Conservation (phyloP, 2,113 vertebrate genomes). For the Myotis yumanensis region DNA sequence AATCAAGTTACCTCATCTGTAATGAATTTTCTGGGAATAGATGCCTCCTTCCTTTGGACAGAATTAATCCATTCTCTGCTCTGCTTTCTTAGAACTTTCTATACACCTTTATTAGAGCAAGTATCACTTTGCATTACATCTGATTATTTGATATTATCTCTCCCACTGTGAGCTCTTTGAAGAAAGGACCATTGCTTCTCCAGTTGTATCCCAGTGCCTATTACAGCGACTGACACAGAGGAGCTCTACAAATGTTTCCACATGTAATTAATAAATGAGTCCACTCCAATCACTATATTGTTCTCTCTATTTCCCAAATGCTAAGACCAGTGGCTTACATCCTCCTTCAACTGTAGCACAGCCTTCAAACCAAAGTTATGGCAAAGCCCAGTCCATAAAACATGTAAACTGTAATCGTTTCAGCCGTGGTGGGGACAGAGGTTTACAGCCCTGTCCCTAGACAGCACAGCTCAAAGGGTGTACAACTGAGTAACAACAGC, state of each 20-base stretch:
- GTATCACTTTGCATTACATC: neutral
- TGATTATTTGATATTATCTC: neutral
- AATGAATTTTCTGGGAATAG: slow-evolving; percentile 6
- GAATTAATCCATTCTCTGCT: neutral
- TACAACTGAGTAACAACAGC: neutral
- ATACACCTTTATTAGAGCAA: neutral
- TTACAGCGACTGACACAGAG: neutral
- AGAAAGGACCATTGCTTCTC: neutral
- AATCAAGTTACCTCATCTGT: neutral
- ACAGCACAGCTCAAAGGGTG: neutral
- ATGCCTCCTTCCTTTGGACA: neutral
- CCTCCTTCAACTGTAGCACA: neutral
- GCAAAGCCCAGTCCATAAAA: neutral
- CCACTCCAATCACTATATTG: neutral
- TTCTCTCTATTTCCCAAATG: neutral
- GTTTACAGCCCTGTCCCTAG: neutral
- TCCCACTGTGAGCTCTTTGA: neutral
- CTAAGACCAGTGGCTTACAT: neutral
- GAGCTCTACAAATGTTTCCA: neutral
- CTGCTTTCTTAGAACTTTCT: neutral
- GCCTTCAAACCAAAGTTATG: neutral
- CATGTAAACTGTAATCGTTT: neutral
- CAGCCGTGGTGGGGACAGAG: neutral
- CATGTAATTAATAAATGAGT: neutral
- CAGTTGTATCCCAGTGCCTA: neutral